Conservation (phyloP, 2,113 vertebrate species). For the Petrocephalus microphthalmus region DNA sequence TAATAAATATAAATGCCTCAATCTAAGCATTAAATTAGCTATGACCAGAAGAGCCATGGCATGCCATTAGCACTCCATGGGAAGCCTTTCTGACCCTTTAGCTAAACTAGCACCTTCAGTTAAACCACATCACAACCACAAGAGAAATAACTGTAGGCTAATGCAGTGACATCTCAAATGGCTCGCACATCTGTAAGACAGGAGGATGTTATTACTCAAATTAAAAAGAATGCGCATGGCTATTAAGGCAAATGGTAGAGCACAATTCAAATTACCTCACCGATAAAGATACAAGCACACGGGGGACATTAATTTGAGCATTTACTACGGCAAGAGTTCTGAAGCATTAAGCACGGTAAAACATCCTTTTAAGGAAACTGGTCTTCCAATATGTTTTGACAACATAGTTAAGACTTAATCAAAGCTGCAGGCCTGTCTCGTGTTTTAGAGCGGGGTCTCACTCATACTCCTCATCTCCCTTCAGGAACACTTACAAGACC, state of each 20-base stretch:
- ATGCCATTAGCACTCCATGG: not conserved
- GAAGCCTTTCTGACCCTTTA: not conserved
- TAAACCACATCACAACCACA: not conserved
- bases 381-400: constrained; percentile 22
- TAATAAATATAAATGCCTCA: not conserved
- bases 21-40: not conserved
- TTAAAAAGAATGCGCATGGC: not conserved
- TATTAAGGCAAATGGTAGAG: not conserved
- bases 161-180: not conserved
- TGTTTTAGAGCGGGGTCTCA: constrained; percentile 21
- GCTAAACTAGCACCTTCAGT: not conserved
- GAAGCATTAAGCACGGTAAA: not conserved
- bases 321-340: not conserved
- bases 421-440: not conserved
- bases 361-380: constrained; percentile 10
- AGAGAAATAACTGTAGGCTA: not conserved
- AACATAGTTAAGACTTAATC: constrained; percentile 24
- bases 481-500: constrained; percentile 29
- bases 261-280: not conserved
- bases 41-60: not conserved
- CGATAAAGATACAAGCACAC: not conserved
- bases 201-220: not conserved
- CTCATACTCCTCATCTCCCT: constrained; percentile 26
- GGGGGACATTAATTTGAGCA: not conserved
- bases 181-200: not conserved